A percentile compares a stretch with the other conserved stretches of the same genome.
These are phyloP conservation scores for Xiphias gladius DNA, from an alignment of 2,113 vertebrate species.

Conservation along the genomic window DNA sequence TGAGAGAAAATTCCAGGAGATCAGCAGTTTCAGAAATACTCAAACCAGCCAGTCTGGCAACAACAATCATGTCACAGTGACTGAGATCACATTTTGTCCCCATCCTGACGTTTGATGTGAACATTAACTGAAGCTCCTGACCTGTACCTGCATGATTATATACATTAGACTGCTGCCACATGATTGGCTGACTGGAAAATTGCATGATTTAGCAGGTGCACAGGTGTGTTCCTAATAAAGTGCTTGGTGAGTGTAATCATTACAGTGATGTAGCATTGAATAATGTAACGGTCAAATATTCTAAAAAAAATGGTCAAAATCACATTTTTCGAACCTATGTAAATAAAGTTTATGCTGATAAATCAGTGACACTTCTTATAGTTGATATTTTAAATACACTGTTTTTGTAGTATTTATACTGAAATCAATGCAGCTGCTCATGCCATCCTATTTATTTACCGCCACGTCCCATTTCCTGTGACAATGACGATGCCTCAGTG, in stretches of 20 bases:
- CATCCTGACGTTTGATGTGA: too few relatives aligned
- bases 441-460: neutral
- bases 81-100: too few relatives aligned
- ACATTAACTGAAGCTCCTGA: neutral
- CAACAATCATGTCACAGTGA: too few relatives aligned
- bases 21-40: too few relatives aligned
- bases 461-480: neutral
- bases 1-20: too few relatives aligned
- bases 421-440: conserved; percentile 3
- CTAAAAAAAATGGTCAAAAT: too few relatives aligned
- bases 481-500: neutral
- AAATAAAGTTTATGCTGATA: neutral
- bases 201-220: too few relatives aligned
- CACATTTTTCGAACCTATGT: too few relatives aligned
- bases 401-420: neutral
- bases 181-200: neutral
- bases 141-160: neutral
- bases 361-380: neutral
- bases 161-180: neutral
- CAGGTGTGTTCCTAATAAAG: neutral
- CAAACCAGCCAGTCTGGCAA: too few relatives aligned
- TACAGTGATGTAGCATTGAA: too few relatives aligned
- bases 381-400: neutral
- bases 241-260: neutral
- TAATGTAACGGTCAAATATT: neutral